Base-by-base conservation (phyloP, 64 coral and sea anemone species). In the Catalaphyllia jardinei region DNA sequence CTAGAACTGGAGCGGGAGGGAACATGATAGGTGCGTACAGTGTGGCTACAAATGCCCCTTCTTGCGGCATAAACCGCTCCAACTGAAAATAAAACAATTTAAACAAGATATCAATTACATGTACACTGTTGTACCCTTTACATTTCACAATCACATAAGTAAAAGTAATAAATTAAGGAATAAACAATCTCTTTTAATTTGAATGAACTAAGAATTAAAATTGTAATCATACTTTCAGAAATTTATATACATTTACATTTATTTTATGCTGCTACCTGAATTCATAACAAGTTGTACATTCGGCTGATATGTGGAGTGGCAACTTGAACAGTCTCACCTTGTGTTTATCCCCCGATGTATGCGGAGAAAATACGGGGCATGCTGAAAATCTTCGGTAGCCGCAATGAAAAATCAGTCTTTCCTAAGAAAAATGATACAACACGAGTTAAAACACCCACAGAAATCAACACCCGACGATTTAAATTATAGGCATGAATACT, bases 11-110 rank as follows among this genome's bases (percentile, higher is more conserved):
- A 9, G 89, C 89, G 29, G 96, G 96, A 2, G 96, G 90, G 24
- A 98, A 87, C 80, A 83, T 93, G 13, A 98, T 98, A 10, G 96
- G 93, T 15, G 96, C 96, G 50, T 98, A 98, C 28, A 98, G 82
- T 29, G 91, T 95, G 9, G 82, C 96, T 39, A 98, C 96, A 17
- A 89, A 89, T 50, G 94, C 90, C 28, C 91, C 96, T 52, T 95
- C 96, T 83, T 98, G 93, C 10, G 96, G 93, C 52, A 98, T 82
- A 80, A 98, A 98, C 18, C 96, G 76, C 73, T 98, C 96, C 18
- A 92, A 87, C 96, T 98, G 46, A 13, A 69, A 62, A 29, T 10
- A 51, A 35, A 87, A 60, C n/a, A n/a, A n/a, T n/a, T n/a, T n/a
- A n/a, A n/a, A n/a, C 64, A 92, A 35, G 29, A 46, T 46, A 46